Evolutionary conservation across 2,113 vertebrate genomes (phyloP), one percentile per base, ranked within the genome.

Genomic region (Eurystomus gularis): DNA sequence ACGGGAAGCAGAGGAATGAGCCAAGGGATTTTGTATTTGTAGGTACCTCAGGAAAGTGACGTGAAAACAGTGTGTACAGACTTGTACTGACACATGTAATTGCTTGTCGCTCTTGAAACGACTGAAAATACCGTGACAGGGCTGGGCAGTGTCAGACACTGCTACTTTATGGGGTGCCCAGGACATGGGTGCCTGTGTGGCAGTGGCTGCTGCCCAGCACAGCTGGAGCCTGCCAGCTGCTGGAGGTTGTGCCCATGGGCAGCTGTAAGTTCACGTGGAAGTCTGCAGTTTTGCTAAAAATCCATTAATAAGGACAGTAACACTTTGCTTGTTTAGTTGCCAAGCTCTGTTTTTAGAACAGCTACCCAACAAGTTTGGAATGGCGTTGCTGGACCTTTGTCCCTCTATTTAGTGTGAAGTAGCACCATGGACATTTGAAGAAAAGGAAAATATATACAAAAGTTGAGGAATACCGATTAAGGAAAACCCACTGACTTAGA

Each of bases 81-180:
- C 11, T 87, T 54, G 28, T 29, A 75, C 57, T 8, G 16, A 73
- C 89, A 44, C 7, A 18, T 7, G 11, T 42, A 33, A 61, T 61
- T 72, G 20, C 28, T 80, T 69, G 24, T 35, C 31, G 44, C 23
- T 54, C 46, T 49, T 71, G 60, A 81, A 93, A 55, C 35, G 69
- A 25, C 21, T 65, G 39, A 42, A 69, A 95, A 61, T 13, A 80
- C 29, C 29, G 16, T 0, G 1, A 8, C 1, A 3, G 60, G 66
- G 19, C 60, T 66, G 51, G 24, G 46, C 29, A 11, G 1, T 7
- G 2, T 37, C 58, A 73, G 58, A n/a, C 9, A 9, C 14, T 37
- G 40, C 18, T 25, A 0, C 60, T 62, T 35, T 12, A 18, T 11
- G 31, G 37, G 9, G 18, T 0, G 1, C 33, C 29, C 1, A 2